Conservation (phyloP, 2,888 invertebrate genomes). For the Drosophila melanosoma region DNA sequence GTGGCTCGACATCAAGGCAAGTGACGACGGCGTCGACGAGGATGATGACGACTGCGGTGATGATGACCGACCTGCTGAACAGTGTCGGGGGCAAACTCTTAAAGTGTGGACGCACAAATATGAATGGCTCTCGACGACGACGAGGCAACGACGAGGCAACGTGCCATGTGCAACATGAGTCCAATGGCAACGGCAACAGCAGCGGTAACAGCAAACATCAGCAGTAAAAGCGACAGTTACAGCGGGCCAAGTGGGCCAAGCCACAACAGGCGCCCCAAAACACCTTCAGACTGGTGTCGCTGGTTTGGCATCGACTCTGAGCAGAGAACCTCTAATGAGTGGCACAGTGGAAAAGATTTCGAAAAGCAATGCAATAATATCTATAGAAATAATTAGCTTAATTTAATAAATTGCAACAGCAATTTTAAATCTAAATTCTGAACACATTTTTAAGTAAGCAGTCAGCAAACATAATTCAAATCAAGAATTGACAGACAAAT, state of each 20-base stretch:
- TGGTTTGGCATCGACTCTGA: slow-evolving; percentile 5
- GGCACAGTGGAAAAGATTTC: slow-evolving; percentile 38
- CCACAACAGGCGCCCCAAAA: slow-evolving; percentile 42
- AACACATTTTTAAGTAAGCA: neutral
- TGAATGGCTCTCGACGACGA: slow-evolving; percentile 70
- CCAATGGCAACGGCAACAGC: slow-evolving; percentile 31
- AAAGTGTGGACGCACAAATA: slow-evolving; percentile 32
- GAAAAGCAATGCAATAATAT: neutral
- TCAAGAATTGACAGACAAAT: neutral
- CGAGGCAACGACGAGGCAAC: slow-evolving; percentile 33
- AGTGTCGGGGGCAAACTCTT: slow-evolving; percentile 34
- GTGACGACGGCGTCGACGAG: slow-evolving; percentile 55
- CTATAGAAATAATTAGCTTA: neutral
- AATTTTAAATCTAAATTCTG: neutral
- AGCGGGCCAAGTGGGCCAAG: slow-evolving; percentile 34
- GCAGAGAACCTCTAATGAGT: slow-evolving; percentile 47
- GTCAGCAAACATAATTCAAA: neutral
- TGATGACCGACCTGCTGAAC: slow-evolving; percentile 73
- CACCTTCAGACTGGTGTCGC: slow-evolving; percentile 32
- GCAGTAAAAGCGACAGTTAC: slow-evolving; percentile 1
- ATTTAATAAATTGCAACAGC: neutral
- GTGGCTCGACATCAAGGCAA: slow-evolving; percentile 74
- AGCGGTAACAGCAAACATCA: slow-evolving; percentile 11
- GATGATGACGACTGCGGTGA: slow-evolving; percentile 16
- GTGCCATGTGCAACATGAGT: slow-evolving; percentile 72